These are phyloP conservation scores for Parthenolecanium corni DNA, from an alignment of 2,888 invertebrate species.

Conservation along the genomic window DNA sequence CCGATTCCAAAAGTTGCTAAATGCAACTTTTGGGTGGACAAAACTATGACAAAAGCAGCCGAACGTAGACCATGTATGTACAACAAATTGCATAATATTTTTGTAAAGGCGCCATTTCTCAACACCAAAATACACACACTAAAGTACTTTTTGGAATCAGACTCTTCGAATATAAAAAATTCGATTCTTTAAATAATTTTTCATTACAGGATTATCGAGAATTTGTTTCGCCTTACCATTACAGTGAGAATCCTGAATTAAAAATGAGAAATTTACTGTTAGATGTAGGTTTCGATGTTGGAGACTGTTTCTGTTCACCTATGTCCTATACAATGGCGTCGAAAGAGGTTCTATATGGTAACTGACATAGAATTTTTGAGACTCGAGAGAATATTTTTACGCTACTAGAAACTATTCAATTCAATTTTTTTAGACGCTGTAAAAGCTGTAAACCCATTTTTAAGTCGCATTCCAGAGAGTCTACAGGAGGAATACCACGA, in stretches of 20 bases:
- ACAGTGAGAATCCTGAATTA: constrained; percentile 47
- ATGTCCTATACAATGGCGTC: constrained; percentile 18
- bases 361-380: not conserved
- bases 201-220: constrained; percentile 46
- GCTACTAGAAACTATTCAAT: not conserved
- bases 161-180: too few species aligned
- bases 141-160: too few species aligned
- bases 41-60: too few species aligned
- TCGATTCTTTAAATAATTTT: not conserved
- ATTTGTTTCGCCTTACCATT: constrained; percentile 57
- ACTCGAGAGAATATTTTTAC: not conserved
- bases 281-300: constrained; percentile 49
- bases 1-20: too few species aligned
- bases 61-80: too few species aligned
- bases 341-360: constrained; percentile 15
- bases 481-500: constrained; percentile 50
- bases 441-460: constrained; percentile 58
- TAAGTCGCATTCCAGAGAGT: constrained; percentile 48
- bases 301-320: constrained; percentile 45
- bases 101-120: too few species aligned
- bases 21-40: too few species aligned
- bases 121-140: too few species aligned
- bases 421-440: constrained; percentile 47
- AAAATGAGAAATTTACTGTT: constrained; percentile 46
- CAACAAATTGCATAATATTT: too few species aligned